Base-by-base conservation (phyloP, 1,140 invertebrate genomes). In the Hylaeus anthracinus region DNA sequence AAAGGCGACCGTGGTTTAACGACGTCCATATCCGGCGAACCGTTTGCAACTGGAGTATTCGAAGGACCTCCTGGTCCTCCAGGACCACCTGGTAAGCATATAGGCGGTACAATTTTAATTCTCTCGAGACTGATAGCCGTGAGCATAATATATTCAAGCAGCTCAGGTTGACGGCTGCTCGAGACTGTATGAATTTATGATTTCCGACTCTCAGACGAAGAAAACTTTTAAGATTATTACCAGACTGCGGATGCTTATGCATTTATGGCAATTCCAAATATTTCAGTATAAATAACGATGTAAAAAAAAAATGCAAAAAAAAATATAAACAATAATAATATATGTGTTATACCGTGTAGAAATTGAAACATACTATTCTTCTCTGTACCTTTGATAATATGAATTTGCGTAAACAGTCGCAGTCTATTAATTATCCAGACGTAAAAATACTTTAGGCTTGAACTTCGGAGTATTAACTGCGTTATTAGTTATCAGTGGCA, bases 61-160 rank as follows among this genome's bases (percentile, higher is more conserved):
- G 98, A 98, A 95, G 98, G 98, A 85, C 97, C 97, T 15, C 97
- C 98, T 58, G 98, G 98, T 89, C 97, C 97, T 43, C 97, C 97
- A 78, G 97, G 98, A 93, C 97, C 97, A 83, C 96, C 97, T 94
- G 97, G 97, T 98, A 95, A 94, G 94, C 92, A 90, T 85, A 87
- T 69, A 58, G 60, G 75, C 71, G 79, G 75, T 79, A 75, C 78
- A 82, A 86, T 86, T 72, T 79, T 56, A 65, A 85, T 79, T 67
- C 53, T 48, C 12, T 55, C 12, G 60, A 75, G 55, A 61, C 39
- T 67, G 53, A 80, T 67, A 67, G 43, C 43, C 37, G 14, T 5
- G 12, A 26, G 10, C 39, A 51, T 51, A 60, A 70, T 77, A 77
- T 26, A 48, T 69, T 37, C 12, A 69, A 48, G 41, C 14, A 14